Evolutionary conservation across 2,888 invertebrate genomes (phyloP).

Genomic region (Quadroppia sp.): DNA sequence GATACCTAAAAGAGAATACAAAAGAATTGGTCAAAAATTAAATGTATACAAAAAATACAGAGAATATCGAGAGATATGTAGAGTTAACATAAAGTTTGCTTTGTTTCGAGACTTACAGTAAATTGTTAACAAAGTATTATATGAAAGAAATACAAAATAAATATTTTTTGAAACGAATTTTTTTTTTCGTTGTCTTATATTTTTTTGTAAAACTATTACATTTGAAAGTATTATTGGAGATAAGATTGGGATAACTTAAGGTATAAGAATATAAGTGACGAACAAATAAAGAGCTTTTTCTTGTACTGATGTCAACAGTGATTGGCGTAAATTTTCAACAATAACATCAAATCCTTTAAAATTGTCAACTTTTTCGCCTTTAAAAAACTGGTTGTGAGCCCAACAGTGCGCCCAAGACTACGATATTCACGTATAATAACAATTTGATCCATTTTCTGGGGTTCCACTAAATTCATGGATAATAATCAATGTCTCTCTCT

Average conservation of each 20-base stretch:
- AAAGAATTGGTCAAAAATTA: conserved; percentile 6
- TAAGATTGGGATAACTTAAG: conserved; percentile 29
- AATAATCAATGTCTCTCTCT: neutral
- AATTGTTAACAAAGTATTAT: neutral
- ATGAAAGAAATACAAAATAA: neutral
- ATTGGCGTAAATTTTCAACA: conserved; percentile 36
- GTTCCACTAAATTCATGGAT: neutral
- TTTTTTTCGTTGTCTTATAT: too few relatives aligned
- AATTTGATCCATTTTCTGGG: neutral
- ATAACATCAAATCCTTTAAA: conserved; percentile 34
- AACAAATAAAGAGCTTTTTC: conserved; percentile 36
- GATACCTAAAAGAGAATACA: too few relatives aligned
- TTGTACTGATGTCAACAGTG: conserved; percentile 28
- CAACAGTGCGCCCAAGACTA: neutral
- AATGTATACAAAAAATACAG: conserved; percentile 10
- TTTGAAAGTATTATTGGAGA: conserved; percentile 36
- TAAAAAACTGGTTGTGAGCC: conserved; percentile 7
- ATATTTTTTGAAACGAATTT: conserved; percentile 16
- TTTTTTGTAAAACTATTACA: conserved; percentile 37
- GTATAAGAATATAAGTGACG: conserved; percentile 20
- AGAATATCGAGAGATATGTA: neutral
- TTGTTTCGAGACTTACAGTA: neutral
- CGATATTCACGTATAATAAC: neutral
- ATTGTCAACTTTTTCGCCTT: conserved; percentile 36
- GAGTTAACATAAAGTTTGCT: neutral